phyloP scores from a whole-genome alignment of 2,797 vertebrate species.

The Muraenolepis orangiensis region DNA sequence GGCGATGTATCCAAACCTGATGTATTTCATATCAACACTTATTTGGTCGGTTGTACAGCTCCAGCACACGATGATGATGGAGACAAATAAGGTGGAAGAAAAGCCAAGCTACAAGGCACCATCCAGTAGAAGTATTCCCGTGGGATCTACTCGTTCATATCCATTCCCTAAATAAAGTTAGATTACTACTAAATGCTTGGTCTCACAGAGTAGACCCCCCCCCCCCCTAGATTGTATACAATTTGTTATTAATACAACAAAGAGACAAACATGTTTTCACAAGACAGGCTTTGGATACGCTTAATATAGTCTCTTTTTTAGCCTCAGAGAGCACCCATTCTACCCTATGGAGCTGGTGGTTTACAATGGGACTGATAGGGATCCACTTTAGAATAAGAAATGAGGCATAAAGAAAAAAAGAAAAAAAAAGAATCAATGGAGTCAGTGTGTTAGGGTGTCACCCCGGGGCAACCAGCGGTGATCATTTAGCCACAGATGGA shows the following conservation, averaged over 20 bases:
- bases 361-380: slow-evolving; percentile 31
- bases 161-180: slow-evolving; percentile 13
- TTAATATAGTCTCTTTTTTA: slow-evolving; percentile 25
- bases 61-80: slow-evolving; percentile 26
- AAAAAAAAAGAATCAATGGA: slow-evolving; percentile 36
- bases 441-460: slow-evolving; percentile 31
- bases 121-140: slow-evolving; percentile 16
- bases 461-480: not conserved
- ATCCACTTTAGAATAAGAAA: slow-evolving; percentile 33
- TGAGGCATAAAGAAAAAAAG: slow-evolving; percentile 4
- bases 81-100: slow-evolving; percentile 10
- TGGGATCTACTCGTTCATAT: slow-evolving; percentile 26
- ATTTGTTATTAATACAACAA: slow-evolving; percentile 23
- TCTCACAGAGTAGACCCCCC: slow-evolving; percentile 37
- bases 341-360: slow-evolving; percentile 19
- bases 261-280: slow-evolving; percentile 11
- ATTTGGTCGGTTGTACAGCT: slow-evolving; percentile 16
- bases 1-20: slow-evolving; percentile 12
- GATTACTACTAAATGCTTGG: slow-evolving; percentile 27
- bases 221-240: slow-evolving; percentile 20
- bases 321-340: slow-evolving; percentile 20
- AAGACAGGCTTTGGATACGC: slow-evolving; percentile 35
- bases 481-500: not conserved
- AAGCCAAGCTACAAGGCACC: slow-evolving; percentile 28
- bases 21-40: slow-evolving; percentile 19